phyloP scores from a whole-genome alignment of 2,113 vertebrate genomes.

The Salvelinus namaycush region DNA sequence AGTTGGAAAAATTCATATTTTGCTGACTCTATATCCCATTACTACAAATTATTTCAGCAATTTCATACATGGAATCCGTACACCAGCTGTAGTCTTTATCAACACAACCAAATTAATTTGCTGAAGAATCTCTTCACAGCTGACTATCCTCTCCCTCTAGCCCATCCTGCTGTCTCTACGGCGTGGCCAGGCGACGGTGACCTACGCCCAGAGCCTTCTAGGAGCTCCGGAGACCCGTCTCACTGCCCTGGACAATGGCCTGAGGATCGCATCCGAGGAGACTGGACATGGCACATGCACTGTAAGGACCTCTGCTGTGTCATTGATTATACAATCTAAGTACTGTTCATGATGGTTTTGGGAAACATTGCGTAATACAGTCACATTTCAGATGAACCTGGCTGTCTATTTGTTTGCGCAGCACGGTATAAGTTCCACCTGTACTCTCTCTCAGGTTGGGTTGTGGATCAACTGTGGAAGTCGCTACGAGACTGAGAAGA shows the following conservation, averaged over 20 bases:
- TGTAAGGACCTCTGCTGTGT: constrained; percentile 66
- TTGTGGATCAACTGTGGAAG: constrained; percentile 88
- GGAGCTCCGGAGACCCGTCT: constrained; percentile 86
- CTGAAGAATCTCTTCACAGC: no score
- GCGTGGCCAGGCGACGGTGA: constrained; percentile 79
- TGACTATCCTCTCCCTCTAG: constrained; percentile 53
- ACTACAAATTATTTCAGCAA: no score
- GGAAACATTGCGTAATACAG: no score
- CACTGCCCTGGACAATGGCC: constrained; percentile 85
- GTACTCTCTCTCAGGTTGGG: constrained; percentile 79
- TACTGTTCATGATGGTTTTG: no score
- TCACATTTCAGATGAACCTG: not conserved
- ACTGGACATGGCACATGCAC: constrained; percentile 89
- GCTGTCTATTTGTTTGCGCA: not conserved
- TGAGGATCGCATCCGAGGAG: constrained; percentile 89
- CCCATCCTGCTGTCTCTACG: constrained; percentile 75
- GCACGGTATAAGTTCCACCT: not conserved
- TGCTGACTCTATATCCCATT: no score
- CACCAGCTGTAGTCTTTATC: no score
- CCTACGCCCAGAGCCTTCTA: constrained; percentile 86
- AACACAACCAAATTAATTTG: no score
- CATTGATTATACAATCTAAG: no score
- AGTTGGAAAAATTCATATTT: no score
- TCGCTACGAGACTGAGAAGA: constrained; percentile 85
- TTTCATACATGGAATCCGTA: no score